Conservation (phyloP, 2,888 invertebrate genomes). For the Arrhopalites spinosus region DNA sequence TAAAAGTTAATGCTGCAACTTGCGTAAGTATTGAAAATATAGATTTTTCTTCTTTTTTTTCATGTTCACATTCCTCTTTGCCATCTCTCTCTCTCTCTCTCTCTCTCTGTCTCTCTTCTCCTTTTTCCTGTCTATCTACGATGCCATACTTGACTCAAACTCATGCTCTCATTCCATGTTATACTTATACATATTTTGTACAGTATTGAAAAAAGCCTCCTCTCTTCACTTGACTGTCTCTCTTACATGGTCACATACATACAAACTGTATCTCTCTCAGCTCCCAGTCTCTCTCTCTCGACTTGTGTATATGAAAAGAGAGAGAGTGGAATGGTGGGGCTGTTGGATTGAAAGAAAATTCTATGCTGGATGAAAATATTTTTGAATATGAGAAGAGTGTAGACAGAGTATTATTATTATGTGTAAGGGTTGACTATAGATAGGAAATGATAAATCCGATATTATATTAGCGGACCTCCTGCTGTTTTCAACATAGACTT, state of each 20-base stretch:
- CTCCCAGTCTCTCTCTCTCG: too few relatives aligned
- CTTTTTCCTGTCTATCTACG: neutral
- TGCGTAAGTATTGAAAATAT: too few relatives aligned
- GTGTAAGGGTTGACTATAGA: conserved; percentile 5
- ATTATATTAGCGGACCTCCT: conserved; percentile 14
- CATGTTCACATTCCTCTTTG: neutral
- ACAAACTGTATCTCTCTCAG: too few relatives aligned
- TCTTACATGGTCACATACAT: neutral
- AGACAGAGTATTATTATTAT: conserved; percentile 9
- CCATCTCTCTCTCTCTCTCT: neutral
- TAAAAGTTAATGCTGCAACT: neutral
- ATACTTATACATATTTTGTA: too few relatives aligned
- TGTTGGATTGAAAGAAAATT: too few relatives aligned
- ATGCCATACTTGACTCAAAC: neutral
- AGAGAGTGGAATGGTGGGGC: too few relatives aligned
- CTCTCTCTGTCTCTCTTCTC: neutral
- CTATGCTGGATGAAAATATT: conserved; percentile 8
- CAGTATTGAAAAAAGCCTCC: neutral
- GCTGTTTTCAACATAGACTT: neutral
- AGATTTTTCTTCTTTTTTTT: neutral
- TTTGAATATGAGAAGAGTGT: conserved; percentile 18
- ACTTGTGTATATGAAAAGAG: too few relatives aligned
- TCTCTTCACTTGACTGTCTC: neutral
- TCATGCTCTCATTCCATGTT: neutral
- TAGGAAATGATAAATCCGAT: conserved; percentile 20